phyloP scores from a whole-genome alignment of 2,888 invertebrate species.

The Cyclophora punctaria region DNA sequence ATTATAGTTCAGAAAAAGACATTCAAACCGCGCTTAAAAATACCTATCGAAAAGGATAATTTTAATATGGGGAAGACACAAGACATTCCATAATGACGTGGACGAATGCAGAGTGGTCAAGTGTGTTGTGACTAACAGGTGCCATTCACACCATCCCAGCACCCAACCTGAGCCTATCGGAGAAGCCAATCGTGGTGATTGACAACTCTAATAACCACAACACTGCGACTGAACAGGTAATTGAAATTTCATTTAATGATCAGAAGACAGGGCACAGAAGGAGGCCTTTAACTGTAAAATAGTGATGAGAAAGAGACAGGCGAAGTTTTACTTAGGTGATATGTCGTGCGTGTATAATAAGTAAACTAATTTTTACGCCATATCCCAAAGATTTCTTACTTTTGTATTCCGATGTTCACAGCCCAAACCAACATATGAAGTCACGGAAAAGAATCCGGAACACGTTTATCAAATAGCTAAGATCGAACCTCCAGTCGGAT shows the following conservation, averaged over 20 bases:
- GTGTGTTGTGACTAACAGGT: slow-evolving; percentile 65
- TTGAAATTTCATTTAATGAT: too few species aligned
- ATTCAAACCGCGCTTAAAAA: neutral
- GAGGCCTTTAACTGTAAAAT: too few species aligned
- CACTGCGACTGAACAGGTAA: slow-evolving; percentile 38
- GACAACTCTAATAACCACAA: slow-evolving; percentile 30
- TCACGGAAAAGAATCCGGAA: slow-evolving; percentile 56
- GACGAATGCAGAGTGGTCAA: slow-evolving; percentile 45
- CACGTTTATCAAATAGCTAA: slow-evolving; percentile 41
- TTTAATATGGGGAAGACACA: neutral
- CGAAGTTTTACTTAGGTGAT: too few species aligned
- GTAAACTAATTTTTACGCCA: too few species aligned
- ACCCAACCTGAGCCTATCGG: slow-evolving; percentile 83
- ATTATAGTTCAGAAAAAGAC: neutral
- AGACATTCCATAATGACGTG: slow-evolving; percentile 32
- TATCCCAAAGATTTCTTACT: too few species aligned
- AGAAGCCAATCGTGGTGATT: slow-evolving; percentile 75
- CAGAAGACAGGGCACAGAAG: too few species aligned
- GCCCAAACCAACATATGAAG: slow-evolving; percentile 52
- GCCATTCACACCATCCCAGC: slow-evolving; percentile 92
- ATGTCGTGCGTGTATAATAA: too few species aligned
- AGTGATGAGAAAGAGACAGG: too few species aligned
- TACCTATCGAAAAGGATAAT: neutral
- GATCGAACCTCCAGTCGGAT: slow-evolving; percentile 55
- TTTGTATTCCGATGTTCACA: slow-evolving; percentile 11